These are phyloP conservation scores for Luperina testacea DNA, from an alignment of 2,888 invertebrate genomes.

Conservation along the genomic window DNA sequence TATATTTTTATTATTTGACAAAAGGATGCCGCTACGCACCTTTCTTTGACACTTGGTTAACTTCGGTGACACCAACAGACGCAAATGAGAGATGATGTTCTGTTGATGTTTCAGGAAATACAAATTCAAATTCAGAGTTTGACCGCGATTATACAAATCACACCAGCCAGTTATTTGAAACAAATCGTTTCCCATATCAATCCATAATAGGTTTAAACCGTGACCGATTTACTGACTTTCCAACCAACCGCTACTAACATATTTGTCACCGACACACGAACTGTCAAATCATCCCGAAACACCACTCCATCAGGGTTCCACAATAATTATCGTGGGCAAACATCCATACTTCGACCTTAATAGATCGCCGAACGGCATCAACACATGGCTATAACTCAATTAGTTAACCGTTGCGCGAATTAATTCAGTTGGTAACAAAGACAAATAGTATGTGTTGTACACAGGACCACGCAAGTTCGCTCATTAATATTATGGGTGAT, in stretches of 20 bases:
- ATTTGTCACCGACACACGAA: slow-evolving; percentile 29
- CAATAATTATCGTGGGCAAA: slow-evolving; percentile 57
- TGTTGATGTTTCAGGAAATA: neutral
- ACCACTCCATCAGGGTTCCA: slow-evolving; percentile 41
- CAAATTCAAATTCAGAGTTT: neutral
- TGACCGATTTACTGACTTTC: slow-evolving; percentile 13
- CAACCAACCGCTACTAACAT: neutral
- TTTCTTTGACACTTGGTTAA: neutral
- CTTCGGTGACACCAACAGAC: neutral
- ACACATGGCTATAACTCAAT: slow-evolving; percentile 66
- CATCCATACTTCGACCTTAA: slow-evolving; percentile 60
- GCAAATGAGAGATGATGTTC: neutral
- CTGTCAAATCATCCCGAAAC: slow-evolving; percentile 43
- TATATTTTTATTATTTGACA: neutral
- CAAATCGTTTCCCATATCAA: neutral
- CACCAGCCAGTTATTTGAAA: neutral
- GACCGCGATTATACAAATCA: neutral
- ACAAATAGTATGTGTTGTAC: slow-evolving; percentile 63
- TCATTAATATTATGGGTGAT: slow-evolving; percentile 61
- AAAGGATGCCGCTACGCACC: neutral
- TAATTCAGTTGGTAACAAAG: slow-evolving; percentile 67
- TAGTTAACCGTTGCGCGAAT: slow-evolving; percentile 65
- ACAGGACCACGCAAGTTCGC: slow-evolving; percentile 52
- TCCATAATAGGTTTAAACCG: neutral
- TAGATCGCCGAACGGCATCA: slow-evolving; percentile 55